A percentile compares a stretch with the other conserved stretches of the same genome.
Conservation (phyloP, 2,113 vertebrate species). For the Pseudorectes ferrugineus region DNA sequence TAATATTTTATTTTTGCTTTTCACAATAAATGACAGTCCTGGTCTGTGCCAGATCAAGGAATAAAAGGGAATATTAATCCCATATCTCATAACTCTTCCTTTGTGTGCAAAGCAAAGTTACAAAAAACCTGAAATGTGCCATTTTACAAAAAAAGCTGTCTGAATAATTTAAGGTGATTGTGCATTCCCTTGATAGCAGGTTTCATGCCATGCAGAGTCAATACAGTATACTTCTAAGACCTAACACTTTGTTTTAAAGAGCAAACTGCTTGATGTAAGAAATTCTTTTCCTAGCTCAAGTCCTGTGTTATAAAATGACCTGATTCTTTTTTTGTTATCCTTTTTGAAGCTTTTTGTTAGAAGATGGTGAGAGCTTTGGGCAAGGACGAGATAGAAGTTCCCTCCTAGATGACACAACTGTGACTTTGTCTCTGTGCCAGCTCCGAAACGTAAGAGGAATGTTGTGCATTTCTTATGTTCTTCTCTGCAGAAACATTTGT, state of each 20-base stretch:
- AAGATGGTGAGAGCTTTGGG: conserved; percentile 95
- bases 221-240: neutral
- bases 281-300: neutral
- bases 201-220: neutral
- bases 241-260: neutral
- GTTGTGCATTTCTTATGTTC: neutral
- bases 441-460: conserved; percentile 85
- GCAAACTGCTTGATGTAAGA: neutral
- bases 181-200: neutral
- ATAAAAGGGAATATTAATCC: neutral
- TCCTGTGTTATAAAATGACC: neutral
- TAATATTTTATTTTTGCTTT: neutral
- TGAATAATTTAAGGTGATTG: neutral
- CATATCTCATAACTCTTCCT: neutral
- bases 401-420: conserved; percentile 92
- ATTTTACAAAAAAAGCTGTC: neutral
- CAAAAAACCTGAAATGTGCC: neutral
- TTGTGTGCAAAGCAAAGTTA: neutral
- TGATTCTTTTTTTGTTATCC: neutral
- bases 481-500: neutral
- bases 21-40: neutral
- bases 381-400: conserved; percentile 93
- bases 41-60: neutral
- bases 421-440: conserved; percentile 90
- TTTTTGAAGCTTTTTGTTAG: conserved; percentile 85